Evolutionary conservation across 1,140 invertebrate species (phyloP).

Genomic region (Telenomus remus): DNA sequence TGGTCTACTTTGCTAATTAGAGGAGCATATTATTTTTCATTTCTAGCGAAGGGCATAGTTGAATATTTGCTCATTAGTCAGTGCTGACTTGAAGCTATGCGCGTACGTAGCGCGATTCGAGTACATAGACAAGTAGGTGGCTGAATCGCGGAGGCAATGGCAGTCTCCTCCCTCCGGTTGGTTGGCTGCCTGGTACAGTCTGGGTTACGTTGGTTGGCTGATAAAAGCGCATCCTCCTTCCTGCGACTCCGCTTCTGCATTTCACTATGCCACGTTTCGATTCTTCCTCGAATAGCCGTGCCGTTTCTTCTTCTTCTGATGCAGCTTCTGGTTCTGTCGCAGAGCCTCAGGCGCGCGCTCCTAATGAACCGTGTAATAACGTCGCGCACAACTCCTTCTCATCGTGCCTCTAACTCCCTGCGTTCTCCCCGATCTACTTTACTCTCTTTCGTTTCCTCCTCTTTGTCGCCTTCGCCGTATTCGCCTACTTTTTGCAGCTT

Average conservation of each 20-base stretch:
- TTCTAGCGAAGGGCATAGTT: slow-evolving; percentile 53
- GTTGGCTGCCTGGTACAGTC: slow-evolving; percentile 52
- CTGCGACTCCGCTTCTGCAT: slow-evolving; percentile 44
- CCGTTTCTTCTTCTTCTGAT: slow-evolving; percentile 55
- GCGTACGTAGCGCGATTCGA: slow-evolving; percentile 25
- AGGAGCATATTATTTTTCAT: slow-evolving; percentile 61
- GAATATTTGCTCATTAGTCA: slow-evolving; percentile 60
- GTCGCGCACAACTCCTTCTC: slow-evolving; percentile 53
- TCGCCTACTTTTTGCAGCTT: slow-evolving; percentile 30
- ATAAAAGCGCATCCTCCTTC: slow-evolving; percentile 63
- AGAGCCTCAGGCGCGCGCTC: slow-evolving; percentile 59
- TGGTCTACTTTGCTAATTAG: slow-evolving; percentile 57
- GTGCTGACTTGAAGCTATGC: slow-evolving; percentile 48
- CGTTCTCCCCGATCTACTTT: slow-evolving; percentile 20
- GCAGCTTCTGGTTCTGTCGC: slow-evolving; percentile 47
- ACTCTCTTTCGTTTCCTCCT: slow-evolving; percentile 26
- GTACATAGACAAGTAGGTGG: slow-evolving; percentile 47
- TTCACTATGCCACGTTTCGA: slow-evolving; percentile 54
- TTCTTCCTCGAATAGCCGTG: slow-evolving; percentile 56
- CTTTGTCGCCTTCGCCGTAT: slow-evolving; percentile 29
- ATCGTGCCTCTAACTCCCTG: slow-evolving; percentile 14
- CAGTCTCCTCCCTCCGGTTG: slow-evolving; percentile 51
- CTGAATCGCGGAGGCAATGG: slow-evolving; percentile 36
- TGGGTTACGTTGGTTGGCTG: slow-evolving; percentile 60
- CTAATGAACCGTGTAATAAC: slow-evolving; percentile 65